These are phyloP conservation scores for Isaurus tuberculatus DNA, from an alignment of 92 coral and sea anemone genomes.

Conservation along the genomic window DNA sequence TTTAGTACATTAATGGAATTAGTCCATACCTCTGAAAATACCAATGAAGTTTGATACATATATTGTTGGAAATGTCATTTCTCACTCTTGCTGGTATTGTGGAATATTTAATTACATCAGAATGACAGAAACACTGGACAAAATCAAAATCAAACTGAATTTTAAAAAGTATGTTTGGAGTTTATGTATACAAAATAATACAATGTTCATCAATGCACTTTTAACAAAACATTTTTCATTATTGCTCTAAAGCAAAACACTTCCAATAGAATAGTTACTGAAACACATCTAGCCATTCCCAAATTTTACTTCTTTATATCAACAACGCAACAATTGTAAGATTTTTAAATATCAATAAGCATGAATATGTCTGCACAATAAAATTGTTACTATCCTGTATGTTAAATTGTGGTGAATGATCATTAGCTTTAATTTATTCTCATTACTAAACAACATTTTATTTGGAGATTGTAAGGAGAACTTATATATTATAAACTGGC, in stretches of 20 bases:
- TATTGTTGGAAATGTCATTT: slow-evolving; percentile 27
- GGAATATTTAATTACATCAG: slow-evolving; percentile 10
- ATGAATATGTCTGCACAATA: neutral
- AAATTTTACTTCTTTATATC: slow-evolving; percentile 1
- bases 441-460: slow-evolving; percentile 1
- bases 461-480: slow-evolving; percentile 6
- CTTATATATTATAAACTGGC: slow-evolving; percentile 12
- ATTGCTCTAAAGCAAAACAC: slow-evolving; percentile 28
- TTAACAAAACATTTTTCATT: slow-evolving; percentile 19
- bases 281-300: slow-evolving; percentile 23
- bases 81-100: slow-evolving; percentile 22
- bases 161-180: slow-evolving; percentile 10
- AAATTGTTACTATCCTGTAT: slow-evolving; percentile 19
- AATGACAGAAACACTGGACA: slow-evolving; percentile 7
- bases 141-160: slow-evolving; percentile 21
- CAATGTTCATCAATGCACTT: slow-evolving; percentile 11
- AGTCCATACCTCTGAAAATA: slow-evolving; percentile 31
- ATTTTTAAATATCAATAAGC: slow-evolving; percentile 22
- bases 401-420: slow-evolving; percentile 17
- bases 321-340: slow-evolving; percentile 23
- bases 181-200: slow-evolving; percentile 15
- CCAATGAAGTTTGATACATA: slow-evolving; percentile 4
- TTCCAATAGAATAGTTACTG: slow-evolving; percentile 14
- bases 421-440: neutral
- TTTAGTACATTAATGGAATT: slow-evolving; percentile 27